phyloP scores from a whole-genome alignment of 2,797 vertebrate species.

The Notoglanidium macrostoma region DNA sequence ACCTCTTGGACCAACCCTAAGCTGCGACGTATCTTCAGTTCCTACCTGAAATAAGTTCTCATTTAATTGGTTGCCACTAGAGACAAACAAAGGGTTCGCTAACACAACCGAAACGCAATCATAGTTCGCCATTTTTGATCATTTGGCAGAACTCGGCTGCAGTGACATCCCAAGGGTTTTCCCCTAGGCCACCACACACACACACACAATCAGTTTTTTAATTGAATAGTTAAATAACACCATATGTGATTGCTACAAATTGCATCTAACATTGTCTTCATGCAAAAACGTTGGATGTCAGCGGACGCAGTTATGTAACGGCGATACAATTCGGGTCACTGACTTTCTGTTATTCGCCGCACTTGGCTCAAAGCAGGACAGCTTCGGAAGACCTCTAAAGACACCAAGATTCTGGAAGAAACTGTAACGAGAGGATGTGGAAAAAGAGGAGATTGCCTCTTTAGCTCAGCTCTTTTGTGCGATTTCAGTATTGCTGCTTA shows the following conservation, averaged over 20 bases:
- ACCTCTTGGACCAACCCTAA: not conserved
- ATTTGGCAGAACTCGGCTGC: not conserved
- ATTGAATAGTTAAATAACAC: not conserved
- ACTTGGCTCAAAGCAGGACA: not conserved
- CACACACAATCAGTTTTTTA: not conserved
- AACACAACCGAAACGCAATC: not conserved
- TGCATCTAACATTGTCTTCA: no score
- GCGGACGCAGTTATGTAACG: not conserved
- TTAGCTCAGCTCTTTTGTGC: not conserved
- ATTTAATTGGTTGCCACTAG: not conserved
- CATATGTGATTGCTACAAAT: no score
- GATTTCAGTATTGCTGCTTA: slow-evolving; percentile 35
- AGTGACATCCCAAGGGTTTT: not conserved
- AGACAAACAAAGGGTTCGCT: not conserved
- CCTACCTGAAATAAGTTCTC: not conserved
- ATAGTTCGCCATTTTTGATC: not conserved
- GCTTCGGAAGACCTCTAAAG: slow-evolving; percentile 17
- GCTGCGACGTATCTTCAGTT: not conserved
- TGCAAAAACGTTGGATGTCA: not conserved
- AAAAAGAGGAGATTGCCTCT: not conserved
- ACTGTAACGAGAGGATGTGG: not conserved
- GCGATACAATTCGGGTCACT: not conserved
- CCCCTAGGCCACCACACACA: not conserved
- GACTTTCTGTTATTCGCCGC: not conserved
- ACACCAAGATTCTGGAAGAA: not conserved